phyloP scores from a whole-genome alignment of 2,888 invertebrate species.

The Latrodectus hesperus region DNA sequence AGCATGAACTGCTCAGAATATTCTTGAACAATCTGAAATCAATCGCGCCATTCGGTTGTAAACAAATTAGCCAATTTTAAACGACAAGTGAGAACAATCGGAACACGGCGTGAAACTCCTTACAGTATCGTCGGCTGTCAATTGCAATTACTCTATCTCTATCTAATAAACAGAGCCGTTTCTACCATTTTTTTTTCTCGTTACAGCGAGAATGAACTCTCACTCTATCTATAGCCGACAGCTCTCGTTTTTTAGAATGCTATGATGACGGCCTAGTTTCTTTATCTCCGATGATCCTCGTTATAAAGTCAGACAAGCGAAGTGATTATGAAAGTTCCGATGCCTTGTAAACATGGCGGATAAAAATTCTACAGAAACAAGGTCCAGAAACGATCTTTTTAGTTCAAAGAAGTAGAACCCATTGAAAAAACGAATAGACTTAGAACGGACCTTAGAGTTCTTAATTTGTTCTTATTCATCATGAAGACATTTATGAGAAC shows the following conservation, averaged over 20 bases:
- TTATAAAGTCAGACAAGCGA: conserved; percentile 17
- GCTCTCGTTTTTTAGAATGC: conserved; percentile 33
- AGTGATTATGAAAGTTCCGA: conserved; percentile 2
- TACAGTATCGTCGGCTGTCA: conserved; percentile 21
- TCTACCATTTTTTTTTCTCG: conserved; percentile 11
- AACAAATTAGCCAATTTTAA: background rate
- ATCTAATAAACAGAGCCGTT: conserved; percentile 16
- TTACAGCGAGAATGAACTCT: conserved; percentile 23
- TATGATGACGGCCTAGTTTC: conserved; percentile 21
- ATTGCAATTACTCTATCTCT: conserved; percentile 8
- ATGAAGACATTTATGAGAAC: too few species aligned
- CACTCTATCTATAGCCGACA: conserved; percentile 31
- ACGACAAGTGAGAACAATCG: conserved; percentile 21
- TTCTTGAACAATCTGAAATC: too few species aligned
- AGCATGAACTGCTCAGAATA: too few species aligned
- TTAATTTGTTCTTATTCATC: too few species aligned
- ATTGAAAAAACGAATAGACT: too few species aligned
- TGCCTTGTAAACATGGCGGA: conserved; percentile 27
- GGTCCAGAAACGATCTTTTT: background rate
- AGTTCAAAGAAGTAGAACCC: too few species aligned
- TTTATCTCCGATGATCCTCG: background rate
- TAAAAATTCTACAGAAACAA: conserved; percentile 9
- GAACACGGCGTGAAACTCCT: background rate
- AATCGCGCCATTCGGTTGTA: background rate
- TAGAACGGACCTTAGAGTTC: too few species aligned